A percentile compares a stretch with the other conserved stretches of the same genome.
These are phyloP conservation scores for Chondrilla cf. caribensis DNA, from an alignment of 37 sponge, comb jelly and placozoan genomes.

Conservation along the genomic window DNA sequence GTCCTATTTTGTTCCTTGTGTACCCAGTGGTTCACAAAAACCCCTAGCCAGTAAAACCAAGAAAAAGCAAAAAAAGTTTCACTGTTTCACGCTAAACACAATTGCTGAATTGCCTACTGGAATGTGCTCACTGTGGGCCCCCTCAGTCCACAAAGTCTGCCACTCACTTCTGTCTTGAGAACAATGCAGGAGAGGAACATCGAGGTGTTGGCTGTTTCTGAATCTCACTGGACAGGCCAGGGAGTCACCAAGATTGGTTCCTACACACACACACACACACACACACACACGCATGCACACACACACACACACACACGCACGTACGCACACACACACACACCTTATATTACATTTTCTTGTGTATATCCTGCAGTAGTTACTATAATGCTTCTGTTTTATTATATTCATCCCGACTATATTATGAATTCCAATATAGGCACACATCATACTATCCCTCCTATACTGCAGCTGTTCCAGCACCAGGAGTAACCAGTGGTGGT, in stretches of 20 bases:
- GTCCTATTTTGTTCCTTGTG: constrained; percentile 3
- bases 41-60: constrained; percentile 2
- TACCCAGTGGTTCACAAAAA: constrained; percentile 18
- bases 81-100: constrained; percentile 16
- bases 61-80: constrained; percentile 17
- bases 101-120: constrained; percentile 6
- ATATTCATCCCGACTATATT: too few species aligned
- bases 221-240: constrained; percentile 7
- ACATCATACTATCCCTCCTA: too few species aligned
- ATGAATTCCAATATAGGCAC: too few species aligned
- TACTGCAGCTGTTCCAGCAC: too few species aligned
- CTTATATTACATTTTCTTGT: too few species aligned
- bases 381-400: too few species aligned
- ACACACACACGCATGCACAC: too few species aligned
- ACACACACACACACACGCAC: too few species aligned
- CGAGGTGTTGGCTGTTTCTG: constrained; percentile 5
- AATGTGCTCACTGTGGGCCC: background rate
- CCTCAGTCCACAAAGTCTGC: constrained; percentile 12
- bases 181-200: background rate
- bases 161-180: background rate
- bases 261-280: too few species aligned
- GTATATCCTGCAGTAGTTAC: too few species aligned
- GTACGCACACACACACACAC: too few species aligned
- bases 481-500: too few species aligned
- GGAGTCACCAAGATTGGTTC: constrained; percentile 18